Conservation (phyloP, 2,113 vertebrate genomes). For the Nipponia nippon region DNA sequence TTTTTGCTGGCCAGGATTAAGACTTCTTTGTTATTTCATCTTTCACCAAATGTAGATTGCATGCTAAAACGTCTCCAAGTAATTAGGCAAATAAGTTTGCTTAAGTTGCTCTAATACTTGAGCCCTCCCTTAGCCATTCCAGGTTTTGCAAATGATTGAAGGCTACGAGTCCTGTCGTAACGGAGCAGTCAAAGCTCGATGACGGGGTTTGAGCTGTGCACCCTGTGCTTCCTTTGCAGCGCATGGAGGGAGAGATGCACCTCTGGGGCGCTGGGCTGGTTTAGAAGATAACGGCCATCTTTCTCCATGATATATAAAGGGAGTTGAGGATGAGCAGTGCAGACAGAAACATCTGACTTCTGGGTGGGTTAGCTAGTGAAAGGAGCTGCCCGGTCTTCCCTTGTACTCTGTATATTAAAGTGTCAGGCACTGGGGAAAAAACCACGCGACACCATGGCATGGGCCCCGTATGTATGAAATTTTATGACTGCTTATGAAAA, state of each 20-base stretch:
- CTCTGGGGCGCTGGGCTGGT: neutral
- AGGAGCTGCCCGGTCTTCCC: neutral
- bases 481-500: neutral
- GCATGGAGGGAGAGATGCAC: neutral
- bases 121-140: neutral
- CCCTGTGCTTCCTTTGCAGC: neutral
- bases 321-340: neutral
- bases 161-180: neutral
- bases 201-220: neutral
- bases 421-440: neutral
- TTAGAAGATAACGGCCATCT: neutral
- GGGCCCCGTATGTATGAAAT: neutral
- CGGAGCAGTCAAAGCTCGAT: neutral
- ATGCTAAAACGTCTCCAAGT: neutral
- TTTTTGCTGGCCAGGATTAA: neutral
- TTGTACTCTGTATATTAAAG: neutral
- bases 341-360: neutral
- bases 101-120: neutral
- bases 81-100: neutral
- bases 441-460: rapidly evolving
- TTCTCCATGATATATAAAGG: neutral
- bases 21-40: neutral
- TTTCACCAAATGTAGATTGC: neutral
- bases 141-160: neutral
- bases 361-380: neutral